Conservation (phyloP, 2,888 invertebrate genomes). For the Sepioteuthis lessoniana region DNA sequence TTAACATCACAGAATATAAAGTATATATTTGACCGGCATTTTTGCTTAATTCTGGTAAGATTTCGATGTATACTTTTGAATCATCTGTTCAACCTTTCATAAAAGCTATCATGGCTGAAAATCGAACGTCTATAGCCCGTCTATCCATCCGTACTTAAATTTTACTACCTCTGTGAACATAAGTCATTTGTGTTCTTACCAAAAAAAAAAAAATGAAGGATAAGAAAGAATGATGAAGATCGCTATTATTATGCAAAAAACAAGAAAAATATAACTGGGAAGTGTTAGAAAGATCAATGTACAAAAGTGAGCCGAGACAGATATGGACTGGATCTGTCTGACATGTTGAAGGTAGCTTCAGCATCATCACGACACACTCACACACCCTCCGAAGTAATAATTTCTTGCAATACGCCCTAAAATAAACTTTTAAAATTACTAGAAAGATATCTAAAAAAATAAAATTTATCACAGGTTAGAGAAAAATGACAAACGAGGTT, state of each 20-base stretch:
- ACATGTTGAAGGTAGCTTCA: constrained; percentile 19
- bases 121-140: too few species aligned
- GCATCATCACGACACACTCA: neutral
- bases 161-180: neutral
- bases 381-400: neutral
- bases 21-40: neutral
- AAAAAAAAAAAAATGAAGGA: neutral
- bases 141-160: neutral
- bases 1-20: neutral
- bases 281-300: neutral
- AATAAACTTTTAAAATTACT: neutral
- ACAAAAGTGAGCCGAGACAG: neutral
- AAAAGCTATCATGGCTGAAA: constrained; percentile 6
- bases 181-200: neutral
- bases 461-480: too few species aligned
- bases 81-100: neutral
- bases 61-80: neutral
- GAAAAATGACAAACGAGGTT: too few species aligned
- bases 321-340: neutral
- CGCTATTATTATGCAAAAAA: neutral
- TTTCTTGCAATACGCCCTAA: neutral
- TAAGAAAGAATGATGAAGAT: neutral
- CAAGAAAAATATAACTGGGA: neutral
- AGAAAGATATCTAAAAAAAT: too few species aligned
- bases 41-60: neutral